Evolutionary conservation across 2,888 invertebrate genomes (phyloP).

Genomic region (Boloria selene): DNA sequence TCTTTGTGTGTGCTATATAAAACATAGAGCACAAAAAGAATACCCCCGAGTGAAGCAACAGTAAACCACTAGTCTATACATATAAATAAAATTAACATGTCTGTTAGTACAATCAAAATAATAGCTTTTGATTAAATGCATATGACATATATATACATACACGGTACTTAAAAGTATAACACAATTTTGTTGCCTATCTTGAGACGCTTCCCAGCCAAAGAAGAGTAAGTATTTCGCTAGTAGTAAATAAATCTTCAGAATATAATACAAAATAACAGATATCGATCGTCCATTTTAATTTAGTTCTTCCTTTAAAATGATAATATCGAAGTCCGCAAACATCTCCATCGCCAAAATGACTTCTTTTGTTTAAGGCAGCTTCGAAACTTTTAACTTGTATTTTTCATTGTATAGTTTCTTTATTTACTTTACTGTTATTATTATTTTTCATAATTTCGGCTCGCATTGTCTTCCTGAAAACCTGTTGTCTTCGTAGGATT

Average conservation of each 20-base stretch:
- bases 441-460: conserved; percentile 12
- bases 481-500: conserved; percentile 1
- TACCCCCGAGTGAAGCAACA: too few relatives aligned
- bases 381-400: conserved; percentile 1
- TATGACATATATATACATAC: too few relatives aligned
- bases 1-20: too few relatives aligned
- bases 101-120: too few relatives aligned
- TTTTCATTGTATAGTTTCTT: conserved; percentile 14
- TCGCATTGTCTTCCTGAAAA: conserved; percentile 8
- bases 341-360: conserved; percentile 14
- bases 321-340: conserved; percentile 6
- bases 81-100: too few relatives aligned
- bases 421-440: conserved; percentile 8
- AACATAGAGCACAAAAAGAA: too few relatives aligned
- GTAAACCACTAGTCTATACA: too few relatives aligned
- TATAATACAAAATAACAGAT: neutral
- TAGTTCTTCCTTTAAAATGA: neutral
- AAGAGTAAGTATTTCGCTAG: neutral
- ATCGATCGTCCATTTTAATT: conserved; percentile 10
- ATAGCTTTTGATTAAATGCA: too few relatives aligned
- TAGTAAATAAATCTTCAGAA: neutral
- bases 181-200: too few relatives aligned
- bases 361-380: conserved; percentile 12
- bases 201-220: too few relatives aligned
- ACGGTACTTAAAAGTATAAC: too few relatives aligned